Percentiles rank a stretch among this genome's conserved stretches.
Conservation (phyloP, 2,113 vertebrate species). For the Corydoras sp. region DNA sequence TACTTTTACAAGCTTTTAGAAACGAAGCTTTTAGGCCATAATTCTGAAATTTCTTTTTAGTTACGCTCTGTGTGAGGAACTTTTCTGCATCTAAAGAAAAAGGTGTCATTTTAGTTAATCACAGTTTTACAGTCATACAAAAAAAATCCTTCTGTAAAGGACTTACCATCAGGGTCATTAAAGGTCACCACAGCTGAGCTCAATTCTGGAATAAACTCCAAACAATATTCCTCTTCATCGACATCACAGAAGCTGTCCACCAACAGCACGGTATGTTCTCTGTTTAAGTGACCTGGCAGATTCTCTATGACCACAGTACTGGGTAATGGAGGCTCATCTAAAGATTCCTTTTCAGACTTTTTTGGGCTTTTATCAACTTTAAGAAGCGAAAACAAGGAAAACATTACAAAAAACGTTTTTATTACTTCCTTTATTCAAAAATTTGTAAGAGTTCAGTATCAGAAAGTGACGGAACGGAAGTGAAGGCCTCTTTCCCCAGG, state of each 20-base stretch:
- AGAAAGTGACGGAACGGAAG: too few relatives aligned
- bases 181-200: slow-evolving; percentile 67
- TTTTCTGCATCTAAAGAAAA: slow-evolving; percentile 56
- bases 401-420: too few relatives aligned
- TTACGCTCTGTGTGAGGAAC: slow-evolving; percentile 57
- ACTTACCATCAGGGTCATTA: slow-evolving; percentile 63
- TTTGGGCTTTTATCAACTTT: not conserved
- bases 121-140: too few relatives aligned
- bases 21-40: slow-evolving; percentile 54
- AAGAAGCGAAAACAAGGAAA: not conserved
- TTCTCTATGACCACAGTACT: slow-evolving; percentile 66
- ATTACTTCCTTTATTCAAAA: too few relatives aligned
- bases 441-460: too few relatives aligned
- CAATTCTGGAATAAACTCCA: slow-evolving; percentile 74
- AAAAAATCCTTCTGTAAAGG: too few relatives aligned
- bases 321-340: not conserved
- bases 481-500: too few relatives aligned
- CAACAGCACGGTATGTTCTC: slow-evolving; percentile 60
- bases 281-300: slow-evolving; percentile 41
- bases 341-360: not conserved
- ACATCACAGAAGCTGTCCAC: slow-evolving; percentile 68
- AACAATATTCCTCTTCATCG: slow-evolving; percentile 56
- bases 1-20: slow-evolving; percentile 63
- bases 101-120: not conserved
- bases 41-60: slow-evolving; percentile 46